Base-by-base conservation (phyloP, 2,888 invertebrate genomes). In the Polydrusus tereticollis region DNA sequence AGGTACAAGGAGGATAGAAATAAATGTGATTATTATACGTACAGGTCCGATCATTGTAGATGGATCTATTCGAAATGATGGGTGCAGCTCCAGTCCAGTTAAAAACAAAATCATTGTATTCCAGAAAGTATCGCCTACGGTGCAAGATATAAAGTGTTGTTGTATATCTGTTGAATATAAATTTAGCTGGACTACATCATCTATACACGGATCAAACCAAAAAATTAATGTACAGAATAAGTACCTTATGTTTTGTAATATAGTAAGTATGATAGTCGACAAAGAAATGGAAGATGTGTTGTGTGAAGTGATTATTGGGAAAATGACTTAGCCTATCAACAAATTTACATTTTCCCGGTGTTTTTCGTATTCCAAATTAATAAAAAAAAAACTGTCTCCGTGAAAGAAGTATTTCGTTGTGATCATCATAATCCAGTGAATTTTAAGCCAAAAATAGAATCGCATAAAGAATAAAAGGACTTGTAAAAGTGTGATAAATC, bases 1-100 rank as follows among this genome's bases (percentile, higher is more conserved):
- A 83, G 41, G 58, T 16, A 10, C 6, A n/a, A n/a, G 29, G 12
- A 52, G 10, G 21, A 50, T 41, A 36, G 43, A 47, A 59, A 36
- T 47, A 41, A 66, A 63, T 58, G 66, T 47, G 62, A 59, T 59
- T 43, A 59, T 20, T 26, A 45, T 60, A 45, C 29, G 45, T 45
- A 60, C 33, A 23, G 60, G 23, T 60, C n/a, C 29, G 18, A 29
- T 45, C 18, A 23, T 21, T 23, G 6, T 16, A n/a, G 20, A 21
- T 41, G 59, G 41, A 41, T 43, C 38, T 41, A 21, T 41, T 29
- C 36, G 3, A 26, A 52, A 52, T 21, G 14, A 47, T 26, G 16
- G 52, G 29, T 29, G 52, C 52, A 52, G 52, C 52, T 52, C 8
- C 16, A 14, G 52, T 52, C 52, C 29, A 52, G 52, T 29, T 52